Evolutionary conservation across 2,888 invertebrate genomes (phyloP).

Genomic region (Drosophila borealis): DNA sequence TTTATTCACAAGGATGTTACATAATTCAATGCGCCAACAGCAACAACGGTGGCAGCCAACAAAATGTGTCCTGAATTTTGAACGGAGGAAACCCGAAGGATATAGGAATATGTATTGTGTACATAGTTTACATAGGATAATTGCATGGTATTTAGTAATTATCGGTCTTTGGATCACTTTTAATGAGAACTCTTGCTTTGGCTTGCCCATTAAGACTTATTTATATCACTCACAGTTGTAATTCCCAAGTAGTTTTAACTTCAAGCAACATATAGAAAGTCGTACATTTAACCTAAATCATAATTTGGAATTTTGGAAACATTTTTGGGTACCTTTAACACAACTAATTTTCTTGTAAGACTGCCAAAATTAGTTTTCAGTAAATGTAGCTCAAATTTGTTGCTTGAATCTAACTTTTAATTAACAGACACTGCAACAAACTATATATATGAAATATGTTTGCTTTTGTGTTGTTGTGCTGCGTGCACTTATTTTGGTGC

Average conservation of each 20-base stretch:
- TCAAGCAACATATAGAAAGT: neutral
- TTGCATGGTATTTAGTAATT: slow-evolving; percentile 4
- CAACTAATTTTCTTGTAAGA: neutral
- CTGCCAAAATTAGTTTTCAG: neutral
- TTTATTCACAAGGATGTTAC: slow-evolving; percentile 46
- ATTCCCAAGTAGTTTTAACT: neutral
- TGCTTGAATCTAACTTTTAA: slow-evolving; percentile 56
- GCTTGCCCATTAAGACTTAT: slow-evolving; percentile 5
- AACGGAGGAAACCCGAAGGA: neutral
- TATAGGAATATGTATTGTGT: slow-evolving; percentile 5
- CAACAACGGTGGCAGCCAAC: neutral
- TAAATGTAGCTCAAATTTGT: slow-evolving; percentile 9
- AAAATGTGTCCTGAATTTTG: slow-evolving; percentile 10
- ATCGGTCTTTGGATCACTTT: neutral
- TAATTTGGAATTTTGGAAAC: neutral
- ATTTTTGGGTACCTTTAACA: neutral
- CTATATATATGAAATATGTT: slow-evolving; percentile 33
- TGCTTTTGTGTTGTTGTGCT: slow-evolving; percentile 2
- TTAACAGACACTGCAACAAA: slow-evolving; percentile 46
- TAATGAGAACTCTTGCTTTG: neutral
- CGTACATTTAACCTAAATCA: neutral
- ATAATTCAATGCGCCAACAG: slow-evolving; percentile 22
- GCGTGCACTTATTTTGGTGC: slow-evolving; percentile 18
- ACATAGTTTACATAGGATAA: neutral
- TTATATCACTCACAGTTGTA: neutral